These are phyloP conservation scores for Harlomillsia oculata DNA, from an alignment of 1,140 invertebrate species.

Conservation along the genomic window DNA sequence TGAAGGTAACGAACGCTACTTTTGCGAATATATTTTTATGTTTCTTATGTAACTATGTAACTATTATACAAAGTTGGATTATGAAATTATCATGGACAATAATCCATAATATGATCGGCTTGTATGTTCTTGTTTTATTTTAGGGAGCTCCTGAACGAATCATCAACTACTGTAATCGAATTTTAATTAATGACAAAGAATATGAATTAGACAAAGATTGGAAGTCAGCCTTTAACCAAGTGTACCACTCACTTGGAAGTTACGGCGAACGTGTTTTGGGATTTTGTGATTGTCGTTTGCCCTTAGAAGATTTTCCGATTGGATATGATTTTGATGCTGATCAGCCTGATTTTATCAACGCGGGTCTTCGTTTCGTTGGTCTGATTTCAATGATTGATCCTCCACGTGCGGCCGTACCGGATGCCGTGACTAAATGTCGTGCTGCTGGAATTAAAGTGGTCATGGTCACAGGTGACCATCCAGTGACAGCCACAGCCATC, in stretches of 20 bases:
- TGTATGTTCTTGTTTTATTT: no score
- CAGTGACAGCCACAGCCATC: constrained; percentile 53
- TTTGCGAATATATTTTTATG: neutral
- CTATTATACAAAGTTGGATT: no score
- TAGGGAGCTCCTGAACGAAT: constrained; percentile 57
- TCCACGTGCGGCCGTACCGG: constrained; percentile 42
- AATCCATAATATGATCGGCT: no score
- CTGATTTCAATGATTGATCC: constrained; percentile 44
- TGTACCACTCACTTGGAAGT: constrained; percentile 11
- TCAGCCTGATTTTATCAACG: constrained; percentile 40
- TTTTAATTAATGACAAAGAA: constrained; percentile 45
- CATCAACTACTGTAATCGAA: constrained; percentile 52
- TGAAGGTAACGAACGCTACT: constrained; percentile 16
- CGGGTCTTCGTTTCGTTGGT: constrained; percentile 41
- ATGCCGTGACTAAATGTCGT: constrained; percentile 43
- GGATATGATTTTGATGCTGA: constrained; percentile 44
- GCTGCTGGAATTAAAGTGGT: constrained; percentile 44
- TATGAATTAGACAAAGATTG: constrained; percentile 46
- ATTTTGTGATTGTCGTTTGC: constrained; percentile 44
- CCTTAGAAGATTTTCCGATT: constrained; percentile 38
- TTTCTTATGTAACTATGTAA: neutral
- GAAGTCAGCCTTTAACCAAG: constrained; percentile 50
- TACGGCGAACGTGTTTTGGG: constrained; percentile 51
- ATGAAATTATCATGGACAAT: no score
- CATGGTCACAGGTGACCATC: constrained; percentile 54